These are phyloP conservation scores for Calycopis cecrops DNA, from an alignment of 1,140 invertebrate genomes.

Conservation along the genomic window DNA sequence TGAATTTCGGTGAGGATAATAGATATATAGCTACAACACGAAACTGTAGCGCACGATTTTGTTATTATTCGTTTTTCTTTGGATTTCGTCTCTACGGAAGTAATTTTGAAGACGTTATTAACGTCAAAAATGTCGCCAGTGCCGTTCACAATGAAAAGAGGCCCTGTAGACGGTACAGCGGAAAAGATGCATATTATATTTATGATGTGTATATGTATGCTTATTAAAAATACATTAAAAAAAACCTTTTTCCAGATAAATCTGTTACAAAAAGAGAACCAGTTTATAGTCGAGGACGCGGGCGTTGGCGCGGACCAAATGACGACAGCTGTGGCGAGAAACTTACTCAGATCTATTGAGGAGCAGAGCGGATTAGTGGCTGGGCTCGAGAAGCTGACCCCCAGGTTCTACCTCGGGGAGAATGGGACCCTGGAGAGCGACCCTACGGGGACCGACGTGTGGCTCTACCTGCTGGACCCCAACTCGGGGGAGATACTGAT, in stretches of 20 bases:
- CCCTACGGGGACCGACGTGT: conserved; percentile 86
- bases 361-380: conserved; percentile 84
- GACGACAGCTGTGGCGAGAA: conserved; percentile 76
- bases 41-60: too few relatives aligned
- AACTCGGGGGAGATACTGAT: conserved; percentile 83
- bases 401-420: conserved; percentile 79
- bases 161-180: too few relatives aligned
- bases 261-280: conserved; percentile 76
- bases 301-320: conserved; percentile 84
- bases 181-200: too few relatives aligned
- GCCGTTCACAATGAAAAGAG: too few relatives aligned
- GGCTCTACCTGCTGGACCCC: conserved; percentile 91
- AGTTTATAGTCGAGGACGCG: conserved; percentile 86
- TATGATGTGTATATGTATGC: too few relatives aligned
- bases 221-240: too few relatives aligned
- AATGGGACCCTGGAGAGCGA: conserved; percentile 86
- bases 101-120: too few relatives aligned
- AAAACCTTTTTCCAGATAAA: conserved; percentile 58
- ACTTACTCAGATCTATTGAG: conserved; percentile 82
- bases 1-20: too few relatives aligned
- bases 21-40: too few relatives aligned
- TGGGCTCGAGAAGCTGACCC: conserved; percentile 85
- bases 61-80: too few relatives aligned
- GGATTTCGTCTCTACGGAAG: too few relatives aligned
- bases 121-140: too few relatives aligned